Evolutionary conservation across 2,113 vertebrate genomes (phyloP).

Genomic region (Arvicanthis niloticus): DNA sequence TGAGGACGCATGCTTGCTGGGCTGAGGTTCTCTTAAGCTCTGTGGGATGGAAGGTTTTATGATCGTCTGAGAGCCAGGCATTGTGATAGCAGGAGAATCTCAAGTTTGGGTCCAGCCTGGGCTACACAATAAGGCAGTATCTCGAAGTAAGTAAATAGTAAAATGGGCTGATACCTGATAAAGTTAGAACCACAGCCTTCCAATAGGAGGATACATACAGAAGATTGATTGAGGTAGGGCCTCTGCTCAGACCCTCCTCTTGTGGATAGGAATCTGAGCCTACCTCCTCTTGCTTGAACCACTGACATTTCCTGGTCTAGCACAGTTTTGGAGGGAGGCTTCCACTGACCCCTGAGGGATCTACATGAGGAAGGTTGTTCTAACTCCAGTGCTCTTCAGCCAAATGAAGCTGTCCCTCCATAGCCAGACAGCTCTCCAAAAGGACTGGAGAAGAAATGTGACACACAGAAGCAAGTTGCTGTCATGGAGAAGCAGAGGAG

Average conservation of each 20-base stretch:
- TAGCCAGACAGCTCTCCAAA: neutral
- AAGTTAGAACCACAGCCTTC: neutral
- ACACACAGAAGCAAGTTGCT: neutral
- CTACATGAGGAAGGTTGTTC: neutral
- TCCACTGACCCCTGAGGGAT: too few relatives aligned
- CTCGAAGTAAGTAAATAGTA: neutral
- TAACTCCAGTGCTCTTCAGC: neutral
- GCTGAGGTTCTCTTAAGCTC: accelerated
- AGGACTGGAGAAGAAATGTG: neutral
- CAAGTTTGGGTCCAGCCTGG: neutral
- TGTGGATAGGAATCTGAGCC: neutral
- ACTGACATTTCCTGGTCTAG: neutral
- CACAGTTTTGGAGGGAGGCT: neutral
- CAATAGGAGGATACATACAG: neutral
- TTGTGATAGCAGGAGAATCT: neutral
- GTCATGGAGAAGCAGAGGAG: neutral
- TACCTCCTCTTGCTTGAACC: neutral
- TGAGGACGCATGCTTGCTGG: accelerated
- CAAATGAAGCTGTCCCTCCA: neutral
- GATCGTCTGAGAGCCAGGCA: neutral
- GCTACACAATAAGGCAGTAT: neutral
- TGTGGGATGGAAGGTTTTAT: neutral
- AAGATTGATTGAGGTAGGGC: accelerated
- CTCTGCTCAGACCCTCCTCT: neutral
- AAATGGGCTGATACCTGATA: neutral